Percentiles rank a stretch among this genome's conserved stretches.
Conservation (phyloP, 2,888 invertebrate genomes). For the Odontomyia ornata region DNA sequence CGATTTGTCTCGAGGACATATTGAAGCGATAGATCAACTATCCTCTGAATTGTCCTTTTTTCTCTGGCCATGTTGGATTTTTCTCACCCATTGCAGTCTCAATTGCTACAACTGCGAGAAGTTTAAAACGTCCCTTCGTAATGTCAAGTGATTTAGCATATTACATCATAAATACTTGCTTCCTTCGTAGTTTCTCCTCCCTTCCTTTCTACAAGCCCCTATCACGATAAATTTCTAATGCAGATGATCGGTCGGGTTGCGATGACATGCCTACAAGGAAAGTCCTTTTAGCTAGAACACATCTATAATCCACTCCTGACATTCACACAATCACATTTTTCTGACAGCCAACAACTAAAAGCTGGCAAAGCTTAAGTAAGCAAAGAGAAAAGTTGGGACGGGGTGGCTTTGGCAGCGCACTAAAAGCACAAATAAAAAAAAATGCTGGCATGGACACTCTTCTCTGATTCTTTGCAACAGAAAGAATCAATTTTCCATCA, state of each 20-base stretch:
- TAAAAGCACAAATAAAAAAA: not conserved
- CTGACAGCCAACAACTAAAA: not conserved
- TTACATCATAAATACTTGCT: not conserved
- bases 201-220: not conserved
- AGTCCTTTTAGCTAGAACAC: slow-evolving; percentile 11
- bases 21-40: not conserved
- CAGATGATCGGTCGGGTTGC: not conserved
- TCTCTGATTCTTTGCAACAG: not conserved
- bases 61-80: not conserved
- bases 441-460: slow-evolving; percentile 6
- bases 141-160: not conserved
- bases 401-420: no score
- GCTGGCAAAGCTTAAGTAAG: not conserved
- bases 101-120: not conserved
- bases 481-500: slow-evolving; percentile 14
- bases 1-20: not conserved
- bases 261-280: not conserved
- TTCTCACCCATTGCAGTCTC: not conserved
- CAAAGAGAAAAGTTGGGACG: no score
- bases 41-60: not conserved
- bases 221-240: not conserved
- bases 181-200: not conserved
- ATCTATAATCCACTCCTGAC: slow-evolving; percentile 28
- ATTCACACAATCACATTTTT: not conserved
- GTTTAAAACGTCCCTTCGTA: not conserved